Base-by-base conservation (phyloP, 2,888 invertebrate genomes). In the Rotaria socialis region DNA sequence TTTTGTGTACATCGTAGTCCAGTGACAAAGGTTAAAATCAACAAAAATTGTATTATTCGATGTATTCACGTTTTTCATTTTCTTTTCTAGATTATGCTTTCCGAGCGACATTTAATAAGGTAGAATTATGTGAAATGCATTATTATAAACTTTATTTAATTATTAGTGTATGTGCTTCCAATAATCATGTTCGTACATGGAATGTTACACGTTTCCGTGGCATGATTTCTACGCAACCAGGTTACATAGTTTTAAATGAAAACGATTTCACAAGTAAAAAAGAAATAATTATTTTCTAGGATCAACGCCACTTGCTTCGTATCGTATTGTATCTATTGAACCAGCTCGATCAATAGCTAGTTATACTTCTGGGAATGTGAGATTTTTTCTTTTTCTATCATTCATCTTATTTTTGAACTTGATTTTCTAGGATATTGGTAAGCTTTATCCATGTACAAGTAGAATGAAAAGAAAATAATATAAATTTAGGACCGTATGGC, bases 211-310 rank as follows among this genome's bases (percentile, higher is more conserved):
- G 98, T 88, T 99, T 99, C 91, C 93, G 97, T 67, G 97, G 98
- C 16, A 97, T 98, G 97, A 96, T 99, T 88, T 97, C 96, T 75
- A 99, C 98, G 0, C 98, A 99, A 91, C 99, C 98, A 0, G 98
- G 80, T 80, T n/a, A 0, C 11, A 47, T 47, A 67, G 5, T 4
- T 11, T 67, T 16, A 16, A 67, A 35, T 67, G 35, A 14, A 19
- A 19, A 5, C 35, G 16, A 19, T 16, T 19, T 67, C 14, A 19
- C 19, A 35, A 19, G 11, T 0, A 47, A n/a, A 11, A 24, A 14
- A 50, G 14, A 50, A 50, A 8, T 11, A 50, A 50, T 50, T 47
- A 0, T 47, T 80, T 22, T n/a, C 0, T 80, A 80, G 80, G 98
- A 8, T 96, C 97, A 14, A 96, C 96, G 75, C 96, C 97, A 0